These are phyloP conservation scores for Bryconaethiops microstoma DNA, from an alignment of 2,797 vertebrate genomes.

Conservation along the genomic window DNA sequence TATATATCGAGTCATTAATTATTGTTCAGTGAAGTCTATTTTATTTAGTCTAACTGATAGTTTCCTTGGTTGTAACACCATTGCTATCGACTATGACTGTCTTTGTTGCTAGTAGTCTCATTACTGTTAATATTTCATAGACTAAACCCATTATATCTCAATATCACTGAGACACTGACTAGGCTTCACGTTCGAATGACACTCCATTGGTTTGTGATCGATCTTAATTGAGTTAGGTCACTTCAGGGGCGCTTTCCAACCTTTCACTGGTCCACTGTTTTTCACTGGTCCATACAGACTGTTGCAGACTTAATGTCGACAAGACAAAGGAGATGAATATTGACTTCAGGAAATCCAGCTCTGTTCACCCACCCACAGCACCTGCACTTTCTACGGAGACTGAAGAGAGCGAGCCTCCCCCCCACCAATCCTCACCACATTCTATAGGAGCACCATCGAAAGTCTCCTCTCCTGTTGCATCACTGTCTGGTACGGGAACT, in stretches of 20 bases:
- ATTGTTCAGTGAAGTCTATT: not conserved
- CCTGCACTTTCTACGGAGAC: too few relatives aligned
- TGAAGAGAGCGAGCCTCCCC: too few relatives aligned
- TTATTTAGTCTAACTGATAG: not conserved
- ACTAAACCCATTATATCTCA: not conserved
- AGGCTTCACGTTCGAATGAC: not conserved
- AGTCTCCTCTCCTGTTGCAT: too few relatives aligned
- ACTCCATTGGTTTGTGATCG: not conserved
- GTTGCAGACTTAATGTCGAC: not conserved
- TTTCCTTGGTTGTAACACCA: too few relatives aligned
- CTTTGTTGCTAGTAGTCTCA: too few relatives aligned
- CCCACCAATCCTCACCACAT: too few relatives aligned
- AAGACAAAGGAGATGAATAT: too few relatives aligned
- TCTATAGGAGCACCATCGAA: too few relatives aligned
- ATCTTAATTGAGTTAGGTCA: not conserved
- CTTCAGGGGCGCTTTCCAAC: not conserved
- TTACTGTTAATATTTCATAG: not conserved
- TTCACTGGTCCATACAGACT: constrained; percentile 1
- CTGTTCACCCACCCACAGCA: too few relatives aligned
- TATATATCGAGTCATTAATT: not conserved
- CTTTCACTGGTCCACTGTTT: not conserved
- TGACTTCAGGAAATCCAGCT: too few relatives aligned
- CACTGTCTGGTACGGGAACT: too few relatives aligned
- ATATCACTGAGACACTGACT: not conserved
- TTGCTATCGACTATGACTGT: too few relatives aligned